Conservation (phyloP, 2,888 invertebrate genomes). For the Pachliopta kotzebuea region DNA sequence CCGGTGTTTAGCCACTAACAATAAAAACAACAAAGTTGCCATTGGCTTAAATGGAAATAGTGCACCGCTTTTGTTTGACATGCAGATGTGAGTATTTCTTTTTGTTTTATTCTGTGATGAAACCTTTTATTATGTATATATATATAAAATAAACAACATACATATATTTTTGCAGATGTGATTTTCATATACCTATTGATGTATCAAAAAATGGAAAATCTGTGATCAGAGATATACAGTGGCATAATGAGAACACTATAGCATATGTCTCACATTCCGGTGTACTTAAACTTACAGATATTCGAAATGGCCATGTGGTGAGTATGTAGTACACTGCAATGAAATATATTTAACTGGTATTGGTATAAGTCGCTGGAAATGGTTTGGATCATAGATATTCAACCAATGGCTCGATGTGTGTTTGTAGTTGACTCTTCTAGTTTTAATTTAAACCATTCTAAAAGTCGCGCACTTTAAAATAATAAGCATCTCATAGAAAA, state of each 20-base stretch:
- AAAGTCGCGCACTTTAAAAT: too few relatives aligned
- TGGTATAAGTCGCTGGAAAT: too few relatives aligned
- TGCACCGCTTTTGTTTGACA: slow-evolving; percentile 60
- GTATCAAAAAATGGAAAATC: slow-evolving; percentile 41
- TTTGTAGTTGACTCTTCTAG: too few relatives aligned
- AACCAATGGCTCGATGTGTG: too few relatives aligned
- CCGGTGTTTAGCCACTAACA: slow-evolving; percentile 52
- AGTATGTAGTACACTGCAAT: slow-evolving; percentile 18
- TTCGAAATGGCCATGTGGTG: slow-evolving; percentile 53
- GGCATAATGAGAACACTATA: slow-evolving; percentile 60
- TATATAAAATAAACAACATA: too few relatives aligned
- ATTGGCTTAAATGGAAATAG: slow-evolving; percentile 63
- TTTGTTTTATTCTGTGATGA: background rate
- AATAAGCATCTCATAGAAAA: too few relatives aligned
- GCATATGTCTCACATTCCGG: slow-evolving; percentile 63
- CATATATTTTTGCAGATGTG: slow-evolving; percentile 6
- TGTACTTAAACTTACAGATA: slow-evolving; percentile 52
- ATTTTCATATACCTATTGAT: slow-evolving; percentile 47
- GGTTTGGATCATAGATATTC: too few relatives aligned
- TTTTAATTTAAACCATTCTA: too few relatives aligned
- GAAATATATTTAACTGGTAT: too few relatives aligned
- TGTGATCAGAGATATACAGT: slow-evolving; percentile 57
- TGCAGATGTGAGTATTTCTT: slow-evolving; percentile 55
- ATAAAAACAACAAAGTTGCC: slow-evolving; percentile 49
- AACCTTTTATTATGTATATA: too few relatives aligned